Evolutionary conservation across 2,888 invertebrate genomes (phyloP).

Genomic region (Drosophila prolongata): DNA sequence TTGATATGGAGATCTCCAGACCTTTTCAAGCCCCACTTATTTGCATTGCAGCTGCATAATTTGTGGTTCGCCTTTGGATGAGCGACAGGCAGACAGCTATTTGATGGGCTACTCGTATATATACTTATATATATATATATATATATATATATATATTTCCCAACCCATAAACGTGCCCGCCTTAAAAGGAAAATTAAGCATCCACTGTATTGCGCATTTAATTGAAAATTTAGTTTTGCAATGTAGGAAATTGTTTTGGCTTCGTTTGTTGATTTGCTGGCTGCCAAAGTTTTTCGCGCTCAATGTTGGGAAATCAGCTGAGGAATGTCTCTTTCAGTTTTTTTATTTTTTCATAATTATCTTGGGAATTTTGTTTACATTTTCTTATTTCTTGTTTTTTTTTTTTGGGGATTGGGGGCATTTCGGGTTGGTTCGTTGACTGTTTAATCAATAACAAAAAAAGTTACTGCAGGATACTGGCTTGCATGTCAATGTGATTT

Average conservation of each 20-base stretch:
- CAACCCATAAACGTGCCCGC: constrained; percentile 41
- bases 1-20: too few species aligned
- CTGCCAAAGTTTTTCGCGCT: constrained; percentile 33
- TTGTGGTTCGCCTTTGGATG: neutral
- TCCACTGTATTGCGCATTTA: constrained; percentile 60
- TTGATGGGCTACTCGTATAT: constrained; percentile 3
- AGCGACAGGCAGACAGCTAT: constrained; percentile 1
- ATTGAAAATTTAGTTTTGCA: constrained; percentile 46
- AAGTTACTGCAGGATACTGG: constrained; percentile 15
- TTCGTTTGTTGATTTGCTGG: constrained; percentile 18
- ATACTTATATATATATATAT: neutral
- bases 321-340: constrained; percentile 22
- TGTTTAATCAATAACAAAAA: constrained; percentile 71
- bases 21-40: neutral
- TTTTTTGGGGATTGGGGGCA: neutral
- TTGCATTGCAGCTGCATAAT: constrained; percentile 4
- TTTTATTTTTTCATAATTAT: constrained; percentile 36
- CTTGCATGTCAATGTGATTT: constrained; percentile 73
- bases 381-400: neutral
- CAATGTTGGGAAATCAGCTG: constrained; percentile 16
- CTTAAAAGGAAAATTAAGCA: constrained; percentile 73
- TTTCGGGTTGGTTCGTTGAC: constrained; percentile 31
- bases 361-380: constrained; percentile 34
- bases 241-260: constrained; percentile 32
- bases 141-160: neutral